A percentile compares a stretch with the other conserved stretches of the same genome.
phyloP scores from a whole-genome alignment of 2,797 vertebrate species.

The Coranthus polyacanthus region DNA sequence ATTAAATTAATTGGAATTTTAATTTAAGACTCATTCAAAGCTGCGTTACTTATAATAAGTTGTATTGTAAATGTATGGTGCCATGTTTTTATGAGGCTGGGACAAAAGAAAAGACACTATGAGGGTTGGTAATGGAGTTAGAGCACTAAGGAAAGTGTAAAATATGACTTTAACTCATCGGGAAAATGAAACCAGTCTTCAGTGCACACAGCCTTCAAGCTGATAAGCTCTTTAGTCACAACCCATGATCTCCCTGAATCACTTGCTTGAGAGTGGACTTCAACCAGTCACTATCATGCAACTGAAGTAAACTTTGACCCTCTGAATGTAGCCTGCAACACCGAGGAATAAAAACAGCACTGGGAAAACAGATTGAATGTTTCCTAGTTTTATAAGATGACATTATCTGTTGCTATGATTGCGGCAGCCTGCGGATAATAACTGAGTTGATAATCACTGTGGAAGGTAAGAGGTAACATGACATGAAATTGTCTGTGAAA shows the following conservation, averaged over 20 bases:
- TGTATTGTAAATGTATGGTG: too few relatives aligned
- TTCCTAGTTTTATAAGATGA: constrained; percentile 1
- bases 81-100: too few relatives aligned
- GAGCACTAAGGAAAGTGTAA: too few relatives aligned
- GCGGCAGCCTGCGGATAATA: constrained; percentile 31
- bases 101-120: too few relatives aligned
- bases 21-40: too few relatives aligned
- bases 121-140: too few relatives aligned
- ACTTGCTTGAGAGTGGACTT: constrained; percentile 66
- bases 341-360: constrained; percentile 16
- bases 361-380: constrained; percentile 19
- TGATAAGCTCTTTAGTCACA: constrained; percentile 30
- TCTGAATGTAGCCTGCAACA: neutral
- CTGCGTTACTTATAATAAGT: too few relatives aligned
- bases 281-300: constrained; percentile 50
- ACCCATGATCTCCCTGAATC: constrained; percentile 25
- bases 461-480: constrained; percentile 48
- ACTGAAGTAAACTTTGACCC: constrained; percentile 66
- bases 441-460: constrained; percentile 5
- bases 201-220: neutral
- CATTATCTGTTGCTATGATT: constrained; percentile 25
- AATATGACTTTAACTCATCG: neutral
- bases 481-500: constrained; percentile 6
- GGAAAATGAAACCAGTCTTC: constrained; percentile 25
- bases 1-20: too few relatives aligned